Percentiles rank a stretch among this genome's conserved stretches.
phyloP scores from a whole-genome alignment of 1,140 invertebrate genomes.

The Bombus affinis region DNA sequence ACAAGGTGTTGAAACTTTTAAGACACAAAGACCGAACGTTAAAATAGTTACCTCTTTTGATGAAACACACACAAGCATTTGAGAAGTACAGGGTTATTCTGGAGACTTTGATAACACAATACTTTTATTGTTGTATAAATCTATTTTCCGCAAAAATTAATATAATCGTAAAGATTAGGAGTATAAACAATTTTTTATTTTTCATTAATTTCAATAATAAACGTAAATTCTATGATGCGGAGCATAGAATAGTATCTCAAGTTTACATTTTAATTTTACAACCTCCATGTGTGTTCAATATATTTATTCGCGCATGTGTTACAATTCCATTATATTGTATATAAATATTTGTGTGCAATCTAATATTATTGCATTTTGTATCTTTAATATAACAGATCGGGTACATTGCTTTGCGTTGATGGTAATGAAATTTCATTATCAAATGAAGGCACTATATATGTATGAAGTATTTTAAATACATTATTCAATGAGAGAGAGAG shows the following conservation, averaged over 20 bases:
- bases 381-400: not conserved
- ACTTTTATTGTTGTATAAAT: conserved; percentile 28
- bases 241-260: not conserved
- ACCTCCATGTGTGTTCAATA: conserved; percentile 38
- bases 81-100: not conserved
- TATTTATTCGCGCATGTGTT: conserved; percentile 48
- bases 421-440: conserved; percentile 18
- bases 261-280: conserved; percentile 7
- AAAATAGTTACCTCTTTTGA: conserved; percentile 81
- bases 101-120: not conserved
- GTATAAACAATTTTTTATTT: conserved; percentile 21
- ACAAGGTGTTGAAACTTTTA: conserved; percentile 84
- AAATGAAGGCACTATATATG: conserved; percentile 2
- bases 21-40: conserved; percentile 81
- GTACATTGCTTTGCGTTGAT: conserved; percentile 2
- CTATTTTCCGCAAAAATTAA: conserved; percentile 22
- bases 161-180: conserved; percentile 6
- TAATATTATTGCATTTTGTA: conserved; percentile 22
- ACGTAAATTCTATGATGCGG: not conserved
- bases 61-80: conserved; percentile 54
- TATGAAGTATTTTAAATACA: conserved; percentile 13
- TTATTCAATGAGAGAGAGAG: not conserved
- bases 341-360: conserved; percentile 48
- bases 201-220: conserved; percentile 18
- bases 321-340: conserved; percentile 23